These are phyloP conservation scores for Aselliscus stoliczkanus DNA, from an alignment of 2,797 vertebrate species.

Conservation along the genomic window DNA sequence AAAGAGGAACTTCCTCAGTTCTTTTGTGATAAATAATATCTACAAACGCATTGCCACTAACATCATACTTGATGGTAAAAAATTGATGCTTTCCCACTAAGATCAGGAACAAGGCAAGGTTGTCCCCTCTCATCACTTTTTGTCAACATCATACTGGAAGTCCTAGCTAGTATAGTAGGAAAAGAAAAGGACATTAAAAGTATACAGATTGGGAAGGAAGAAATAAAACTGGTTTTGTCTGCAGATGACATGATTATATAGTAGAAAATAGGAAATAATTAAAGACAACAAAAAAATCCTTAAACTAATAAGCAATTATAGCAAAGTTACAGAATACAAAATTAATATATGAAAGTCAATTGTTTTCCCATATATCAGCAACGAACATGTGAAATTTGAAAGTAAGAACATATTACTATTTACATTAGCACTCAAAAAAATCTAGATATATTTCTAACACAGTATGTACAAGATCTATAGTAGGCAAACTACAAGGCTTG, in stretches of 20 bases:
- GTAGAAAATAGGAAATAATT: not conserved
- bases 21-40: not conserved
- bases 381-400: not conserved
- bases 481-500: not conserved
- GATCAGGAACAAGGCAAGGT: not conserved
- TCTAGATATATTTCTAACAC: not conserved
- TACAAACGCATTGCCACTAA: not conserved
- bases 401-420: not conserved
- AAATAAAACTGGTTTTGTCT: not conserved
- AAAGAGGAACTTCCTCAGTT: not conserved
- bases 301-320: not conserved
- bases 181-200: not conserved
- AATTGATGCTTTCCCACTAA: not conserved
- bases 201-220: not conserved
- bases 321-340: not conserved
- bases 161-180: not conserved
- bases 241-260: not conserved
- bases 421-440: not conserved
- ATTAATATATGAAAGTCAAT: not conserved
- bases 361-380: not conserved
- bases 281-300: not conserved
- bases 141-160: not conserved
- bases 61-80: not conserved
- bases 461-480: not conserved
- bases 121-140: not conserved